Percentiles rank a stretch among this genome's conserved stretches.
phyloP scores from a whole-genome alignment of 2,888 invertebrate species.

The Hemithea aestivaria region DNA sequence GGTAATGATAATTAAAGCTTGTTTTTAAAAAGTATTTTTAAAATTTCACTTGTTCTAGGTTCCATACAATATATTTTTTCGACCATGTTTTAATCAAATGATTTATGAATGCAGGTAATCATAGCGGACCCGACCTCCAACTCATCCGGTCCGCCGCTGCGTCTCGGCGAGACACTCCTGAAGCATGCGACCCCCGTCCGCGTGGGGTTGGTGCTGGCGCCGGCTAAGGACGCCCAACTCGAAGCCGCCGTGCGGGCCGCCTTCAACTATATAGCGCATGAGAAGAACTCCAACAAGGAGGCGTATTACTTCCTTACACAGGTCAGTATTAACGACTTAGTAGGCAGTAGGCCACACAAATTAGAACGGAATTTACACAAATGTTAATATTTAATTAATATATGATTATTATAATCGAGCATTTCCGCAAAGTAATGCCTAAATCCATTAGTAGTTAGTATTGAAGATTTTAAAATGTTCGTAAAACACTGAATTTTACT shows the following conservation, averaged over 20 bases:
- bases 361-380: neutral
- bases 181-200: conserved; percentile 94
- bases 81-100: neutral
- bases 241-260: conserved; percentile 92
- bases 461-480: too few relatives aligned
- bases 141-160: conserved; percentile 85
- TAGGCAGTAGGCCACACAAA: too few relatives aligned
- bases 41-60: too few relatives aligned
- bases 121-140: conserved; percentile 90
- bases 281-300: conserved; percentile 83
- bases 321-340: conserved; percentile 63
- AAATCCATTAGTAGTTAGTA: too few relatives aligned
- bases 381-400: too few relatives aligned
- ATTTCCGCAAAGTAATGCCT: too few relatives aligned
- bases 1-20: too few relatives aligned
- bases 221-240: conserved; percentile 80
- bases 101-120: conserved; percentile 80
- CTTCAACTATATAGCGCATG: conserved; percentile 92
- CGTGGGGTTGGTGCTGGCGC: conserved; percentile 91
- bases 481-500: too few relatives aligned
- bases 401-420: too few relatives aligned
- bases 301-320: conserved; percentile 93
- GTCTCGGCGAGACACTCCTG: conserved; percentile 93
- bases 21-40: too few relatives aligned
- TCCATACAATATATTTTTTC: too few relatives aligned